phyloP scores from a whole-genome alignment of 1,140 invertebrate species.

The Bombus superbus region DNA sequence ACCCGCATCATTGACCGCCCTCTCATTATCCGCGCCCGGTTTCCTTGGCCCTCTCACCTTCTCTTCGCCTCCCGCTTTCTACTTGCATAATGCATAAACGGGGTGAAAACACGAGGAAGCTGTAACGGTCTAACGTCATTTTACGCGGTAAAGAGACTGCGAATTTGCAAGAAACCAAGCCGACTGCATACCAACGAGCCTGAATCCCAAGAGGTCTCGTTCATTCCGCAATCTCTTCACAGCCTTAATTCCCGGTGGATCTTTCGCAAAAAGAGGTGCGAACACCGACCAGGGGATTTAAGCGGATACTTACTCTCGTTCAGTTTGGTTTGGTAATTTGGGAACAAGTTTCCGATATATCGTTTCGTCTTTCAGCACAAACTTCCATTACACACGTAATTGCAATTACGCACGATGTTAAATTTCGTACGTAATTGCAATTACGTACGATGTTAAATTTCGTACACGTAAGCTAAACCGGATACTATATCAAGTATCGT shows the following conservation, averaged over 20 bases:
- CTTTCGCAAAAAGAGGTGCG: conserved; percentile 3
- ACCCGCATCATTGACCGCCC: conserved; percentile 61
- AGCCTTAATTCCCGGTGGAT: background rate
- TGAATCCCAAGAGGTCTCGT: conserved; percentile 13
- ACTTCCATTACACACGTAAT: too few relatives aligned
- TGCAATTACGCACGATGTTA: background rate
- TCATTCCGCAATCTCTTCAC: conserved; percentile 20
- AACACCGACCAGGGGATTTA: conserved; percentile 2
- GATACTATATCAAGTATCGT: too few relatives aligned
- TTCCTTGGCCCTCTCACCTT: conserved; percentile 16
- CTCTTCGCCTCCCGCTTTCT: background rate
- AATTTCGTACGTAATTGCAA: background rate
- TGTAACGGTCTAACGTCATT: conserved; percentile 68
- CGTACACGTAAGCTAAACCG: too few relatives aligned
- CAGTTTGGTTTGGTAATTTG: conserved; percentile 2
- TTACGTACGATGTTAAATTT: background rate
- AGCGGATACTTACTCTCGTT: background rate
- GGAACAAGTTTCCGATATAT: background rate
- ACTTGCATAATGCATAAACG: conserved; percentile 70
- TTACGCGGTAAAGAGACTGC: conserved; percentile 62
- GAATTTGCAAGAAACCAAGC: conserved; percentile 56
- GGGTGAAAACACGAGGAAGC: conserved; percentile 70
- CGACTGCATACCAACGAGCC: conserved; percentile 56
- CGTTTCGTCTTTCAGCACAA: background rate
- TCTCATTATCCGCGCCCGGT: conserved; percentile 62